Base-by-base conservation (phyloP, 2,113 vertebrate genomes). In the Platanista minor region DNA sequence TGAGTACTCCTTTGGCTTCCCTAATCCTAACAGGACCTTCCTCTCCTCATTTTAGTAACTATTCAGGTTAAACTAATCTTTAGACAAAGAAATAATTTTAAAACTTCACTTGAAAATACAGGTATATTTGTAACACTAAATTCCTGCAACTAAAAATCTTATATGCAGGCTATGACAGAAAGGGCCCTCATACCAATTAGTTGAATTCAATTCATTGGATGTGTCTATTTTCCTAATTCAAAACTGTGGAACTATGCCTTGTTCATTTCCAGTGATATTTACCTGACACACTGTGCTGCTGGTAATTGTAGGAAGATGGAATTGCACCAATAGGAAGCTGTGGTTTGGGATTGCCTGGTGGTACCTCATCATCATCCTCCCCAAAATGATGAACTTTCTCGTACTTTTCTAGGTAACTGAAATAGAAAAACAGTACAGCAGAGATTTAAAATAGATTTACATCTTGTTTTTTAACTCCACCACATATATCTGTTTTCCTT, bases 321-420 rank as follows among this genome's bases (percentile, higher is more conserved):
- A 99, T 99, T 99, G 99, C 99, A 99, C 99, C 99, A 98, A 99
- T 99, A 98, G 99, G 99, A 99, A 99, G 99, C 97, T 99, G 99
- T 95, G 98, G 99, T 99, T 99, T 99, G 98, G 99, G 99, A 98
- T 99, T 99, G 97, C 99, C 99, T 90, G 99, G 99, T 98, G 99
- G 99, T 98, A 99, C 98, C 98, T 99, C 99, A 95, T 99, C 99
- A 97, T 99, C 99, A 97, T 99, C 99, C 98, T 99, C 99, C 96
- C 99, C 99, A 98, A 99, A 99, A 98, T 99, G 99, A 99, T 99
- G 99, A 97, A 99, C 99, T 98, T 99, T 99, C 98, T 99, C 99
- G 97, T 99, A 99, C 97, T 99, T 99, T 99, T 99, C 99, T 99
- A 99, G 98, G 98, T 99, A 99, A 98, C 99, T 99, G 98, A 54